Evolutionary conservation across 2,888 invertebrate species (phyloP), one percentile per base, ranked within the genome.

Genomic region (Ecdyonurus torrentis): DNA sequence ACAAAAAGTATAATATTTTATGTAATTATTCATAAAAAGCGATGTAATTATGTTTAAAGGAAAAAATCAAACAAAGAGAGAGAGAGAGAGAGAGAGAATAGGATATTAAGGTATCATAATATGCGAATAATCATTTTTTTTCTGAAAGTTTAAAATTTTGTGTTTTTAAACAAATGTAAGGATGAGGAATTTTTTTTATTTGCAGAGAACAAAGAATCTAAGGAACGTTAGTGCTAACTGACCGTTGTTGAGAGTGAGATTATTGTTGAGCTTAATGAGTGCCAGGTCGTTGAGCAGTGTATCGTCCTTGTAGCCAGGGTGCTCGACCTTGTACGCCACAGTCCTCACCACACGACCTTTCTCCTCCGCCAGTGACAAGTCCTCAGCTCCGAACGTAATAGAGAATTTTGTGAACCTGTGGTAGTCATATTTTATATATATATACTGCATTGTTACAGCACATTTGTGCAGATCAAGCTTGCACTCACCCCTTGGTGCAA

Each of bases 231-330:
- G n/a, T n/a, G n/a, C n/a, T n/a, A 15, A 15, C 63, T 62, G 63
- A 68, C 67, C 7, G 37, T 37, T 37, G 37, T 10, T 66, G 52
- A 68, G 66, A 0, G 62, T 59, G n/a, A 68, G 66, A 20, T 61
- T 62, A n/a, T 62, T 37, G 3, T 67, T 66, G 23, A 70, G 67
- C 53, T 61, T 65, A 63, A 70, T 63, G 52, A 70, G 63, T 18
- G 69, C 66, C 52, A 70, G 65, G 65, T 70, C 70, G 64, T 70
- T 68, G 24, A 63, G 60, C 58, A 68, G 62, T 58, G 64, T 50
- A 19, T 63, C 52, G 15, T 65, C 23, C 58, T 65, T 61, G 65
- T 65, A 67, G 24, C 61, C 62, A 53, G 66, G 65, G 65, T 69
- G 69, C 5, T 65, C 63, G 58, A 66, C 62, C 60, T 65, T 66